phyloP scores from a whole-genome alignment of 2,888 invertebrate species.

The Megamerina dolium region DNA sequence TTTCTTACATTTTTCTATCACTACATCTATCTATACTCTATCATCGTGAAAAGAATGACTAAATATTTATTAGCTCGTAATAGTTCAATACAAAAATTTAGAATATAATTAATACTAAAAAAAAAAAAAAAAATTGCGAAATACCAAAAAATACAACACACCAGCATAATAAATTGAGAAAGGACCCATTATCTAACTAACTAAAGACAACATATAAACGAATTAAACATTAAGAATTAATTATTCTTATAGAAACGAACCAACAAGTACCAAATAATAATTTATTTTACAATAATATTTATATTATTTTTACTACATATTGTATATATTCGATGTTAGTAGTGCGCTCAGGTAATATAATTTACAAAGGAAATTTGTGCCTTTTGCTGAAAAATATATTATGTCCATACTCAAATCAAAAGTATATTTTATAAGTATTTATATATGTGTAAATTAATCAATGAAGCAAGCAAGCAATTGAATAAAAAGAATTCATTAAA shows the following conservation, averaged over 20 bases:
- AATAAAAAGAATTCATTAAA: slow-evolving; percentile 42
- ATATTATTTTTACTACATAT: too few species aligned
- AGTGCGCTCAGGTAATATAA: too few species aligned
- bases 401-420: slow-evolving; percentile 28
- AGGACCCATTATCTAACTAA: too few species aligned
- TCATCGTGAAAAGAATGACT: background rate
- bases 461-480: slow-evolving; percentile 33
- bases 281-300: too few species aligned
- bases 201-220: too few species aligned
- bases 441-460: slow-evolving; percentile 20
- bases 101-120: slow-evolving; percentile 14
- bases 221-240: too few species aligned
- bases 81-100: slow-evolving; percentile 9
- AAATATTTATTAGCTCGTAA: slow-evolving; percentile 6
- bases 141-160: slow-evolving; percentile 16
- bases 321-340: too few species aligned
- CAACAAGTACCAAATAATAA: too few species aligned
- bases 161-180: too few species aligned
- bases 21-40: background rate
- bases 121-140: slow-evolving; percentile 12
- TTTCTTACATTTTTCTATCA: background rate
- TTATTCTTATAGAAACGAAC: too few species aligned
- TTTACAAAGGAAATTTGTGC: too few species aligned
- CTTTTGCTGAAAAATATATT: too few species aligned
- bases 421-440: slow-evolving; percentile 36